A percentile compares a stretch with the other conserved stretches of the same genome.
phyloP scores from a whole-genome alignment of 2,888 invertebrate genomes.

The Leptopilina syphax region DNA sequence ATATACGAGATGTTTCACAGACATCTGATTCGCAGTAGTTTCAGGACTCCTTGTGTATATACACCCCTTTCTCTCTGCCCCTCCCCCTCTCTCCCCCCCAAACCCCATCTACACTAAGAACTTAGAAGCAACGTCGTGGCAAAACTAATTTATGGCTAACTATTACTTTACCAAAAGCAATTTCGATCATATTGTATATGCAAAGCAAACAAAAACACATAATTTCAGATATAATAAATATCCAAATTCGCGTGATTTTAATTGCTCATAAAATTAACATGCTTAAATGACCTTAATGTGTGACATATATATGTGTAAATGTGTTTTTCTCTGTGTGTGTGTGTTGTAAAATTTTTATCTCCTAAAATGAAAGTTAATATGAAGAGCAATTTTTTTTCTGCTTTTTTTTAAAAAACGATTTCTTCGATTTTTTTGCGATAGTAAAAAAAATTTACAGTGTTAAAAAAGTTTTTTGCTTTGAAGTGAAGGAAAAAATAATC shows the following conservation, averaged over 20 bases:
- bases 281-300: background rate
- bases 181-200: constrained; percentile 1
- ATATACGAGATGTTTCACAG: constrained; percentile 45
- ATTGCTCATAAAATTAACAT: background rate
- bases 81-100: too few species aligned
- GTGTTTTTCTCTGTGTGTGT: background rate
- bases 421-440: background rate
- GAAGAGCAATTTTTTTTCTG: background rate
- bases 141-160: constrained; percentile 20
- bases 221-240: background rate
- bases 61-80: too few species aligned
- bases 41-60: constrained; percentile 33
- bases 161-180: background rate
- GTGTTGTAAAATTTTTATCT: background rate
- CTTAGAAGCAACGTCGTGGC: constrained; percentile 31
- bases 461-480: constrained; percentile 9
- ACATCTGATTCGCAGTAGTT: constrained; percentile 40
- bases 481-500: background rate
- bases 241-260: background rate
- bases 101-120: background rate
- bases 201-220: background rate
- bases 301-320: background rate
- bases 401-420: too few species aligned
- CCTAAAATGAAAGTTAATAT: background rate
- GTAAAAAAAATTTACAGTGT: constrained; percentile 2